Conservation (phyloP, 2,113 vertebrate species). For the Cyphomyrus discorhynchus region DNA sequence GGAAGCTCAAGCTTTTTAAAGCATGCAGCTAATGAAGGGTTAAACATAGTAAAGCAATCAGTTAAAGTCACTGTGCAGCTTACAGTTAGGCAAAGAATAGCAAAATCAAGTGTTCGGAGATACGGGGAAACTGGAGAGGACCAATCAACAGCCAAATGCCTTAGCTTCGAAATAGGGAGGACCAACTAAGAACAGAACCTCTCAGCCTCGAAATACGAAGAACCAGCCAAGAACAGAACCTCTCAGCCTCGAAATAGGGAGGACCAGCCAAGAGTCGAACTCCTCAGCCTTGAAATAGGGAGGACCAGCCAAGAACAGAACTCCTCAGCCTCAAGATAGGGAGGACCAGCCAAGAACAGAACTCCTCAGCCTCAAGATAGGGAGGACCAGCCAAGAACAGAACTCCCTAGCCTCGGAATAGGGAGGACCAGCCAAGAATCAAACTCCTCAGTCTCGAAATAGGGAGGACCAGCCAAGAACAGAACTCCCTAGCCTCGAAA, state of each 20-base stretch:
- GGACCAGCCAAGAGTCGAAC: too few relatives aligned
- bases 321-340: neutral
- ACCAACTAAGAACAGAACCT: neutral
- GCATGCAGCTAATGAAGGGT: constrained; percentile 82
- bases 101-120: constrained; percentile 55
- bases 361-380: neutral
- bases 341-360: neutral
- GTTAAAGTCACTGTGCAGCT: constrained; percentile 57
- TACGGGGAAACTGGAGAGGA: constrained; percentile 31
- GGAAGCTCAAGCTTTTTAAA: constrained; percentile 51
- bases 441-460: neutral
- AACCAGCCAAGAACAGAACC: neutral
- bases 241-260: neutral
- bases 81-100: constrained; percentile 46
- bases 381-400: neutral
- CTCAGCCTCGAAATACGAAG: neutral
- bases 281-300: neutral
- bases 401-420: neutral
- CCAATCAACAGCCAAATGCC: neutral
- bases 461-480: neutral
- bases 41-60: constrained; percentile 60
- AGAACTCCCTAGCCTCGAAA: rapidly evolving
- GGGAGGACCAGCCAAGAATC: neutral
- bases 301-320: neutral
- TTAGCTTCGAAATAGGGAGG: neutral